Evolutionary conservation across 2,797 vertebrate genomes (phyloP).

Genomic region (Apogon hyalosoma): DNA sequence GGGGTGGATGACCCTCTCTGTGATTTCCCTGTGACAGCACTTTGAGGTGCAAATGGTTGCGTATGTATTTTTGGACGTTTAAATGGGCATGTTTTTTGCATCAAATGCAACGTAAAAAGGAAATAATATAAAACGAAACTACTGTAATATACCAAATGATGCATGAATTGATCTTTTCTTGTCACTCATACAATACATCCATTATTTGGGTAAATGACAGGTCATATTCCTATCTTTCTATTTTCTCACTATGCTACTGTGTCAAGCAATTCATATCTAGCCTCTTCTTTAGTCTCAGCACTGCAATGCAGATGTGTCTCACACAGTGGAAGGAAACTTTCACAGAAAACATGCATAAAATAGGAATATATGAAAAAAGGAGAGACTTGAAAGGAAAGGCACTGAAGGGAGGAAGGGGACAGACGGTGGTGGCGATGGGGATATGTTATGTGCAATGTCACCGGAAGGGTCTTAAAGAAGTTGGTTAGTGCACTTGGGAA

Average conservation of each 20-base stretch:
- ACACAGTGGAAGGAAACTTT: conserved; percentile 68
- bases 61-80: conserved; percentile 68
- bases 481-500: conserved; percentile 10
- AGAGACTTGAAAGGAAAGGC: conserved; percentile 35
- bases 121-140: conserved; percentile 5
- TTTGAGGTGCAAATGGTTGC: conserved; percentile 78
- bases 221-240: conserved; percentile 33
- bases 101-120: conserved; percentile 36
- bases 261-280: conserved; percentile 44
- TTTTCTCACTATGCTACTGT: conserved; percentile 15
- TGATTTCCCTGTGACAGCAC: conserved; percentile 80
- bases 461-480: conserved; percentile 19
- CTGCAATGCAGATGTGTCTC: conserved; percentile 86
- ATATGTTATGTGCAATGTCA: conserved; percentile 4
- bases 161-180: conserved; percentile 48
- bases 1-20: conserved; percentile 75
- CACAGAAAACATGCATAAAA: conserved; percentile 57
- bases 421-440: conserved; percentile 13
- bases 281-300: conserved; percentile 59
- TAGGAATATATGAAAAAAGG: conserved; percentile 46
- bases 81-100: conserved; percentile 60
- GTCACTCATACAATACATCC: conserved; percentile 46
- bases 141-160: conserved; percentile 51
- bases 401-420: conserved; percentile 10
- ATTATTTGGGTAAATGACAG: conserved; percentile 66